These are phyloP conservation scores for Thaumetopoea pityocampa DNA, from an alignment of 1,140 invertebrate species.

Conservation along the genomic window DNA sequence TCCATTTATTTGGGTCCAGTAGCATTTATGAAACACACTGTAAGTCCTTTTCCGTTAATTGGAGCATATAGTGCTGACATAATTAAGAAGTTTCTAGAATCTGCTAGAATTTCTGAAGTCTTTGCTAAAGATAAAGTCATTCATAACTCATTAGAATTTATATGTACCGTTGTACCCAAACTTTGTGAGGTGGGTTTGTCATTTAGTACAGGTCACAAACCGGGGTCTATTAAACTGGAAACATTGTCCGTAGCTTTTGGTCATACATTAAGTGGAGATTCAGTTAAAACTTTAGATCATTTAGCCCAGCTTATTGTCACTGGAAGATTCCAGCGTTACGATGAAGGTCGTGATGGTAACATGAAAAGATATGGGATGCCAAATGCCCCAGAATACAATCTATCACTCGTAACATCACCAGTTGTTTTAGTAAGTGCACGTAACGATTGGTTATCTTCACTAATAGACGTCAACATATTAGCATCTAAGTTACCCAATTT, in stretches of 20 bases:
- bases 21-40: slow-evolving; percentile 56
- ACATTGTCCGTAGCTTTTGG: slow-evolving; percentile 38
- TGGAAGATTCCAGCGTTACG: slow-evolving; percentile 67
- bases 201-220: slow-evolving; percentile 37
- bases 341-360: slow-evolving; percentile 76
- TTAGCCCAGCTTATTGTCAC: slow-evolving; percentile 46
- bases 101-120: slow-evolving; percentile 39
- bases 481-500: slow-evolving; percentile 70
- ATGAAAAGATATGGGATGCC: slow-evolving; percentile 69
- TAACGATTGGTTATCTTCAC: slow-evolving; percentile 78
- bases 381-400: slow-evolving; percentile 77
- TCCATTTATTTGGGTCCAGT: slow-evolving; percentile 80
- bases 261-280: slow-evolving; percentile 41
- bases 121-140: slow-evolving; percentile 36
- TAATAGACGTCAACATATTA: slow-evolving; percentile 77
- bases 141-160: slow-evolving; percentile 38
- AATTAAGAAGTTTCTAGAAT: slow-evolving; percentile 31
- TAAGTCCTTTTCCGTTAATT: slow-evolving; percentile 32
- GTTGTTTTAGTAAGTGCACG: slow-evolving; percentile 77
- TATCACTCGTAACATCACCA: slow-evolving; percentile 76
- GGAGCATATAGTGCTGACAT: slow-evolving; percentile 21
- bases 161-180: slow-evolving; percentile 40
- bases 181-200: slow-evolving; percentile 34
- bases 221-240: slow-evolving; percentile 31
- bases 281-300: slow-evolving; percentile 46